Percentiles rank a stretch among this genome's conserved stretches.
Conservation (phyloP, 2,888 invertebrate species). For the Catocala fraxini region DNA sequence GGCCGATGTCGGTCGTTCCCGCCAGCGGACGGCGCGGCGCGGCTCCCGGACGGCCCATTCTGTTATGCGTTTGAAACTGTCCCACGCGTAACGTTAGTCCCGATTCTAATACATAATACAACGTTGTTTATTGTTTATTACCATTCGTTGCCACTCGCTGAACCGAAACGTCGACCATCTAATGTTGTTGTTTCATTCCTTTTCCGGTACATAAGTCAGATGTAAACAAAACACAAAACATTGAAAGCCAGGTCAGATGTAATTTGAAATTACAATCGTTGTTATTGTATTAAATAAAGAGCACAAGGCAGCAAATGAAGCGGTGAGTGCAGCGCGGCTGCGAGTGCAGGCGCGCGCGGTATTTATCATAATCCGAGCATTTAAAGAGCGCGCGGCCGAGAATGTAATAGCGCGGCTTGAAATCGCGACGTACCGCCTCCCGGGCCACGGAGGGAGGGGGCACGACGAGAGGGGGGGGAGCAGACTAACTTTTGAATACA, state of each 20-base stretch:
- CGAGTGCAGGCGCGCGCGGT: slow-evolving; percentile 19
- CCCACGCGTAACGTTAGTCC: slow-evolving; percentile 6
- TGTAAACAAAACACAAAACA: slow-evolving; percentile 19
- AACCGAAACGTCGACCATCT: no score
- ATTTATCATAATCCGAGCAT: slow-evolving; percentile 48
- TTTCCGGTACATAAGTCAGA: slow-evolving; percentile 2
- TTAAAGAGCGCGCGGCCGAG: slow-evolving; percentile 43
- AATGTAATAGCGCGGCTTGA: slow-evolving; percentile 40
- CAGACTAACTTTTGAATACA: slow-evolving; percentile 42
- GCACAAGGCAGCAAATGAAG: slow-evolving; percentile 38
- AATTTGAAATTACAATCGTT: slow-evolving; percentile 24
- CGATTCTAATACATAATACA: slow-evolving; percentile 2
- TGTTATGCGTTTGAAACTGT: neutral
- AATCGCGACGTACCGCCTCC: slow-evolving; percentile 6
- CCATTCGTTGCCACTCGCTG: neutral
- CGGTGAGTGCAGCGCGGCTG: slow-evolving; percentile 17
- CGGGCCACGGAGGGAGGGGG: neutral
- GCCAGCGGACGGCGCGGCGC: neutral
- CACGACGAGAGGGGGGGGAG: neutral
- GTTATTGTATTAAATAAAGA: slow-evolving; percentile 32
- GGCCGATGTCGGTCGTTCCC: neutral
- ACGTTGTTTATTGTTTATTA: slow-evolving; percentile 11
- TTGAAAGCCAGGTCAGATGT: slow-evolving; percentile 20
- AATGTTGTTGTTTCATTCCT: neutral
- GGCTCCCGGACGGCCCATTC: neutral